Evolutionary conservation across 2,113 vertebrate species (phyloP).

Genomic region (Sapayoa aenigma): DNA sequence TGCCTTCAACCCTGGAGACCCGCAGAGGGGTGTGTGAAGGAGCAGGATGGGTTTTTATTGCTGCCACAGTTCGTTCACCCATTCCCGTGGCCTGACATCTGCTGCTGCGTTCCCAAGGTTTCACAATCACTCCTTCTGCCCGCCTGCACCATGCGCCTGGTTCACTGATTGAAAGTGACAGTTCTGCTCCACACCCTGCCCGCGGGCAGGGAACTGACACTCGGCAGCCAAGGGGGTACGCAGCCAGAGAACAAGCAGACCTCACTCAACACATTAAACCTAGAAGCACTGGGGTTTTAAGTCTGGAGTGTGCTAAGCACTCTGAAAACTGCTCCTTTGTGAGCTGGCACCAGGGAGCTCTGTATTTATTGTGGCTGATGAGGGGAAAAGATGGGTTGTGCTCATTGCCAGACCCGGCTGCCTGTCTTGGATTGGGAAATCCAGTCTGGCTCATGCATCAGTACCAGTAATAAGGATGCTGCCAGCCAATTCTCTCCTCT

Average conservation of each 20-base stretch:
- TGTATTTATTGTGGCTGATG: conserved; percentile 47
- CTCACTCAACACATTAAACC: not conserved
- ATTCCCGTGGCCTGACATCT: not conserved
- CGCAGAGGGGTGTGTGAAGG: not conserved
- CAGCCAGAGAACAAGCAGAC: not conserved
- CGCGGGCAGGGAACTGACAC: not conserved
- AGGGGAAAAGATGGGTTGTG: conserved; percentile 50
- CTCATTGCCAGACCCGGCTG: conserved; percentile 32
- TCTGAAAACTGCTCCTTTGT: conserved; percentile 13
- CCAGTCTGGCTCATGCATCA: conserved; percentile 39
- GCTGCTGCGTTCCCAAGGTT: not conserved
- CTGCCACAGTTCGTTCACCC: not conserved
- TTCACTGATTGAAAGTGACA: not conserved
- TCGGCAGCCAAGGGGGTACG: not conserved
- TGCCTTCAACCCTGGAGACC: not conserved
- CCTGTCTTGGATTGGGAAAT: conserved; percentile 46
- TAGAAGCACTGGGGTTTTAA: not conserved
- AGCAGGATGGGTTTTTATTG: not conserved
- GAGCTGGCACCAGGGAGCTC: conserved; percentile 37
- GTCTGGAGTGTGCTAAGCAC: not conserved
- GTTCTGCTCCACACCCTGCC: not conserved
- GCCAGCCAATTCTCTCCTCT: conserved; percentile 19
- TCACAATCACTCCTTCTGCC: not conserved
- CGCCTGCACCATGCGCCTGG: not conserved
- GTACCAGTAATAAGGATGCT: conserved; percentile 29